phyloP scores from a whole-genome alignment of 1,140 invertebrate species.

The Lepidurus packardi region DNA sequence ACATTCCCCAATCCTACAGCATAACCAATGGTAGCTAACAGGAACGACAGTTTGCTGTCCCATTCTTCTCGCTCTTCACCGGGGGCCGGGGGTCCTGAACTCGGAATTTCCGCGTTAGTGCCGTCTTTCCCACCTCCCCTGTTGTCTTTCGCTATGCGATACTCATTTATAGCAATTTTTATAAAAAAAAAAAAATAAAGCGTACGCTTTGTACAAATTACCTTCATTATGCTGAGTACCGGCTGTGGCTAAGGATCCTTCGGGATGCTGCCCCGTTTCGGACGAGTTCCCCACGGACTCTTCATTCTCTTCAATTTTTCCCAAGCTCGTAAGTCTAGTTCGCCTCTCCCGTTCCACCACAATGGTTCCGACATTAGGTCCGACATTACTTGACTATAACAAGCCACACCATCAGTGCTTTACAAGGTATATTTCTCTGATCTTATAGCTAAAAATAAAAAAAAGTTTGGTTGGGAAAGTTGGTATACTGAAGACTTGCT shows the following conservation, averaged over 20 bases:
- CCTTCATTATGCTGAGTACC: neutral
- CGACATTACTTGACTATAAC: neutral
- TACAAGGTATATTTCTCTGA: too few species aligned
- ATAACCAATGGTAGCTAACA: constrained; percentile 83
- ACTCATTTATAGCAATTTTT: neutral
- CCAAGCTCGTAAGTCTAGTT: constrained; percentile 18
- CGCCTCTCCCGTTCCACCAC: constrained; percentile 47
- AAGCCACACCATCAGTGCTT: too few species aligned
- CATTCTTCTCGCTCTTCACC: constrained; percentile 77
- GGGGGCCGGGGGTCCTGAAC: neutral
- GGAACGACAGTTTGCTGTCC: constrained; percentile 87
- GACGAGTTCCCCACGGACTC: constrained; percentile 36
- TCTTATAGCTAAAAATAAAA: too few species aligned
- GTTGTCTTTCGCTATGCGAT: neutral
- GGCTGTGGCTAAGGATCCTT: neutral
- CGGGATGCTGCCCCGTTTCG: constrained; percentile 25
- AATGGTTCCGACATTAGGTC: constrained; percentile 20
- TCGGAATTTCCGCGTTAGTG: neutral
- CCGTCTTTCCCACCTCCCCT: neutral
- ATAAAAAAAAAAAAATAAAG: too few species aligned
- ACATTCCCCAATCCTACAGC: constrained; percentile 90
- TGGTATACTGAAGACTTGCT: too few species aligned
- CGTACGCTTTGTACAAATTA: neutral
- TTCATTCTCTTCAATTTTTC: constrained; percentile 33
- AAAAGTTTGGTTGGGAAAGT: too few species aligned